Conservation (phyloP, 2,888 invertebrate species). For the Achlya flavicornis region DNA sequence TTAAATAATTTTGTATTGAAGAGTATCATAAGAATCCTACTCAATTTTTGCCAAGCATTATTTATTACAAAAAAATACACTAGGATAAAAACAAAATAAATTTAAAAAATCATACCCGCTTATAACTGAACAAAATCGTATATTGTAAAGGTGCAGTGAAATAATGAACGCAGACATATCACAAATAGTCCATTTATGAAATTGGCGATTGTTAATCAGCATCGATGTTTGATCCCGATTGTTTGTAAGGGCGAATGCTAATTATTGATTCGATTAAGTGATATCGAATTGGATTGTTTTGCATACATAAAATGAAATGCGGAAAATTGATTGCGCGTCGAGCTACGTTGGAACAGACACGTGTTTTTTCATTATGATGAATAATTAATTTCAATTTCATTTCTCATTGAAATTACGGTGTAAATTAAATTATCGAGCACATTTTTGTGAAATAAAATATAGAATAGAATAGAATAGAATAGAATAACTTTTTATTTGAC, state of each 20-base stretch:
- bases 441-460: background rate
- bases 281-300: constrained; percentile 42
- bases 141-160: constrained; percentile 12
- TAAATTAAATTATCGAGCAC: background rate
- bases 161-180: constrained; percentile 42
- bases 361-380: background rate
- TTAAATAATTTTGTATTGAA: no score
- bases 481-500: no score
- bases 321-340: constrained; percentile 9
- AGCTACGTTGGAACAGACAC: background rate
- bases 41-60: no score
- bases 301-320: constrained; percentile 12
- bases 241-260: constrained; percentile 47
- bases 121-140: background rate
- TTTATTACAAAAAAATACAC: no score
- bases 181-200: constrained; percentile 51
- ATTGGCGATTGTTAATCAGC: constrained; percentile 49
- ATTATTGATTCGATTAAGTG: constrained; percentile 57
- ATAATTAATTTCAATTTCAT: background rate
- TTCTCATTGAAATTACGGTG: background rate
- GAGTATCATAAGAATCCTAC: no score
- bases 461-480: no score
- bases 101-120: no score
- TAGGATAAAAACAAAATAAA: no score
- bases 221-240: constrained; percentile 36